phyloP scores from a whole-genome alignment of 2,888 invertebrate species.

The Chrysolina americana region DNA sequence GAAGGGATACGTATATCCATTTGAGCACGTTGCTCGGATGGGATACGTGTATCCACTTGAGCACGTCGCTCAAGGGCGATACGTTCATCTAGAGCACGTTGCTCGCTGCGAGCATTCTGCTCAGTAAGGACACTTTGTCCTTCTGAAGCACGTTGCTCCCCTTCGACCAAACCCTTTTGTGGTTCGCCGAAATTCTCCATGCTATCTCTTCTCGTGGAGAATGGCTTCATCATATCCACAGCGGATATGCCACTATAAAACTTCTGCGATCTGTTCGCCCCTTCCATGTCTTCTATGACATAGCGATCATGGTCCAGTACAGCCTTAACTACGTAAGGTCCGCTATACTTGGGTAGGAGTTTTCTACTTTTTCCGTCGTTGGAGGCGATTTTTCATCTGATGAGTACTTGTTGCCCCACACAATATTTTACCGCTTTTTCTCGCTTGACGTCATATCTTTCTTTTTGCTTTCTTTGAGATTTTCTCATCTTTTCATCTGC shows the following conservation, averaged over 20 bases:
- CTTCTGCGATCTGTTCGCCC: constrained; percentile 29
- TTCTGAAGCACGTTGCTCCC: no score
- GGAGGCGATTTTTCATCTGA: not conserved
- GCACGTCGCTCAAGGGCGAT: no score
- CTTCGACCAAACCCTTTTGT: no score
- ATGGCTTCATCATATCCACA: constrained; percentile 42
- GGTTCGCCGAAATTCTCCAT: no score
- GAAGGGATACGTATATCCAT: no score
- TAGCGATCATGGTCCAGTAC: constrained; percentile 21
- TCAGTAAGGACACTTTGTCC: no score
- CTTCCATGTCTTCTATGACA: constrained; percentile 37
- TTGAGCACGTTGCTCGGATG: no score
- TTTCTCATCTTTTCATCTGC: not conserved
- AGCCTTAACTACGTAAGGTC: not conserved
- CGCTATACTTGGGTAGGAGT: not conserved
- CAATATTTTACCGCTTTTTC: constrained; percentile 47
- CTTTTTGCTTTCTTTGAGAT: constrained; percentile 22
- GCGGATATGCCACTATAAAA: constrained; percentile 36
- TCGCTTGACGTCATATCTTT: constrained; percentile 25
- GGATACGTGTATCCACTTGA: no score
- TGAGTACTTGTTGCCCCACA: constrained; percentile 1
- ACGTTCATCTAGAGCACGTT: no score
- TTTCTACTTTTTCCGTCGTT: constrained; percentile 10
- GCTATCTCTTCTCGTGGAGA: not conserved
- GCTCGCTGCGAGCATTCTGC: no score